These are phyloP conservation scores for Ophion costatus DNA, from an alignment of 2,888 invertebrate species.

Conservation along the genomic window DNA sequence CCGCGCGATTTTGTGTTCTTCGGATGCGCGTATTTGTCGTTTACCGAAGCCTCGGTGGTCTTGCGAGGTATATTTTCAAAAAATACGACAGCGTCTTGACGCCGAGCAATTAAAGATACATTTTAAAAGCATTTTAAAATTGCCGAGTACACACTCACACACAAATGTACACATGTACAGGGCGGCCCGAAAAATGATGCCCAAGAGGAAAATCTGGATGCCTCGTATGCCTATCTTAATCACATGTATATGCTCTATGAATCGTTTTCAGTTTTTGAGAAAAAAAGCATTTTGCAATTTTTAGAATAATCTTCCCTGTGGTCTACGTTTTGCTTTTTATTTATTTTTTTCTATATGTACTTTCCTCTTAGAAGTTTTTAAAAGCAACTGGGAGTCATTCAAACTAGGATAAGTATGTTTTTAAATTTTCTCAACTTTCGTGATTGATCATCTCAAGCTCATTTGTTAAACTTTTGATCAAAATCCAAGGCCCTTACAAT, in stretches of 20 bases:
- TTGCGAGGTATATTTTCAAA: background rate
- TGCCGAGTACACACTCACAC: background rate
- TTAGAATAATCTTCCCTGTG: background rate
- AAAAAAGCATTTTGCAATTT: background rate
- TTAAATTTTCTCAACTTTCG: too few species aligned
- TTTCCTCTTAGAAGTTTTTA: too few species aligned
- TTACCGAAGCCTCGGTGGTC: background rate
- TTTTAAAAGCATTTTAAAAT: background rate
- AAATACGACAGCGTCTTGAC: background rate
- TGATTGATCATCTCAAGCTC: too few species aligned
- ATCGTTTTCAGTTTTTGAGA: background rate
- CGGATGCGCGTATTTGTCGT: background rate
- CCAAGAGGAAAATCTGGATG: background rate
- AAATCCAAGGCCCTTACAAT: too few species aligned
- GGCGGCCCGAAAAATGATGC: background rate
- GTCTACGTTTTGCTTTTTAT: too few species aligned
- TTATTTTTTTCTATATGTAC: too few species aligned
- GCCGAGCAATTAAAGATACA: background rate
- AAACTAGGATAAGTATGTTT: too few species aligned
- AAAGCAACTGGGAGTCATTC: too few species aligned
- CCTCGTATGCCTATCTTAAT: background rate
- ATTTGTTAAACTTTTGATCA: too few species aligned
- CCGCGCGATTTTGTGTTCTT: background rate
- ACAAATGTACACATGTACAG: background rate
- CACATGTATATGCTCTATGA: background rate